phyloP scores from a whole-genome alignment of 2,888 invertebrate genomes.

The Anorthoa munda region DNA sequence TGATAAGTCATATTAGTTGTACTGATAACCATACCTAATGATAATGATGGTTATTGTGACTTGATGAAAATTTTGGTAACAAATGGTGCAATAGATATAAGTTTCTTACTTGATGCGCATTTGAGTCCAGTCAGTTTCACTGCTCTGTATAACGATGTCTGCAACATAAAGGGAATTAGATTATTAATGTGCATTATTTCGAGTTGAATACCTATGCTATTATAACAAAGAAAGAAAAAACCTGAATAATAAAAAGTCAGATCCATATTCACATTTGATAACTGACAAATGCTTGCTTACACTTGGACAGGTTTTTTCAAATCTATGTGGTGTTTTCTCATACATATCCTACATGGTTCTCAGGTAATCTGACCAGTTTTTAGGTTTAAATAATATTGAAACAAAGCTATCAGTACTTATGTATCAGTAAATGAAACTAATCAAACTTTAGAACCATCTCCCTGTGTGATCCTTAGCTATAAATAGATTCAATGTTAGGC shows the following conservation, averaged over 20 bases:
- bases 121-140: conserved; percentile 83
- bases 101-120: conserved; percentile 84
- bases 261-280: neutral
- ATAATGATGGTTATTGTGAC: neutral
- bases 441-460: conserved; percentile 1
- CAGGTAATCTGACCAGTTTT: too few species aligned
- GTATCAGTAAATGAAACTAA: conserved; percentile 3
- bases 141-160: conserved; percentile 81
- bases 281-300: too few species aligned
- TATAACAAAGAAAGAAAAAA: neutral
- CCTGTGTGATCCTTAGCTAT: conserved; percentile 38
- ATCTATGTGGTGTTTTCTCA: too few species aligned
- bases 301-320: too few species aligned
- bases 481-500: conserved; percentile 15
- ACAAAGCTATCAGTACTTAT: conserved; percentile 2
- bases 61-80: neutral
- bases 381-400: too few species aligned
- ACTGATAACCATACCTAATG: neutral
- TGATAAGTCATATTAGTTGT: neutral
- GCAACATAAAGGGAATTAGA: conserved; percentile 64
- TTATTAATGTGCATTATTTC: neutral
- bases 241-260: neutral
- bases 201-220: neutral
- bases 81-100: conserved; percentile 1
- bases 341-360: too few species aligned